Evolutionary conservation across 2,113 vertebrate species (phyloP), one percentile per base, ranked within the genome.

Genomic region (Caracal caracal): DNA sequence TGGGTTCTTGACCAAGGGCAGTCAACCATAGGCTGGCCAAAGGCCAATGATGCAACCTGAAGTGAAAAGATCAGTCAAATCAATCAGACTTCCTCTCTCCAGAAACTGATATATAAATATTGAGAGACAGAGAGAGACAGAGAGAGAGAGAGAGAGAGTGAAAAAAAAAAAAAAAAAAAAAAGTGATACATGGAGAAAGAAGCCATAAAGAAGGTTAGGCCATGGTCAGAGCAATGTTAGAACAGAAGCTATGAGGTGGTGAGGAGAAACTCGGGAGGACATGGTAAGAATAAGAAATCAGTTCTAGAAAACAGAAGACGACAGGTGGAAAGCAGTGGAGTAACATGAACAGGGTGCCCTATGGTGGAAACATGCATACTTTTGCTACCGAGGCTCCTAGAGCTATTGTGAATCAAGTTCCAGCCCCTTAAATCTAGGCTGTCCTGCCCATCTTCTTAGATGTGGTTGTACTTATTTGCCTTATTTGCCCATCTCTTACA

Each of bases 311-410:
- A 59, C 16, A 65, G 61, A 40, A 75, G 43, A 11, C 10, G 43
- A 28, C 68, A 49, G n/a, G 30, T 16, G 28, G 8, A n/a, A 33
- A 47, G 35, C 0, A 65, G 8, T 7, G 3, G 92, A 1, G 43
- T 40, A 22, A 24, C 0, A 1, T 35, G 71, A 66, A 15, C 0
- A 4, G 49, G 0, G 5, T 0, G 7, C 13, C n/a, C 56, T 10
- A 0, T 7, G 7, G 11, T 6, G 6, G 28, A 80, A 71, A 75
- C 2, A 0, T 16, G 20, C 33, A 35, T 24, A 15, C 4, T 5
- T 66, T 13, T 8, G 37, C 35, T 1, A 19, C 9, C 1, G n/a
- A 61, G 76, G 40, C 51, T 40, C 40, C n/a, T 2, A 10, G 2
- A 1, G 35, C 73, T 70, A 24, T 5, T 65, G 0, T 24, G 61